Base-by-base conservation (phyloP, 2,888 invertebrate genomes). In the Pegoplata infirma region DNA sequence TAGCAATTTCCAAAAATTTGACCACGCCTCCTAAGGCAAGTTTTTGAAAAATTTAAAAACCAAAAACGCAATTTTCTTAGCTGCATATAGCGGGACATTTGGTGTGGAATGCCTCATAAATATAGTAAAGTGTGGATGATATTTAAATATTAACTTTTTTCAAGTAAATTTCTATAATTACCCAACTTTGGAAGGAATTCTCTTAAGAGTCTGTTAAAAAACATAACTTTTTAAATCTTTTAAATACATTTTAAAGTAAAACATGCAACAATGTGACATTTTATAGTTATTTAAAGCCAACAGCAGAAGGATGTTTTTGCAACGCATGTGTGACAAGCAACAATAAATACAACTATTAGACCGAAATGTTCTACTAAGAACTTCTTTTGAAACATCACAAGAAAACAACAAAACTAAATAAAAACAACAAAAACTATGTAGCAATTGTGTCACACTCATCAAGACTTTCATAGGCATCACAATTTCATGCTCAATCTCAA, bases 401-500 rank as follows among this genome's bases (percentile, higher is more conserved):
- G n/a, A n/a, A n/a, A n/a, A n/a, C n/a, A n/a, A n/a, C n/a, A n/a
- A n/a, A n/a, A n/a, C n/a, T n/a, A n/a, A n/a, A n/a, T n/a, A n/a
- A 59, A 56, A 46, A 47, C 17, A 36, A 55, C 7, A 53, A 53
- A 47, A 53, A 61, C 21, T 55, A 51, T 69, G 81, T 81, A 68
- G 68, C 68, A 78, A 77, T 80, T 82, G 83, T 86, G 84, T 84
- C 84, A 86, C 84, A 68, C 75, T 63, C 68, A 68, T 75, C 55
- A 46, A 69, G 28, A 44, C 66, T 85, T 85, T 85, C 83, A 85
- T 84, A 85, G 83, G 84, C 86, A 84, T 86, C 84, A 87, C 87
- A 86, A 88, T 89, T 89, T 89, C 83, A 89, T 85, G 89, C 88
- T 86, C 88, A 88, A 89, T 89, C 85, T 86, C 81, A 72, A 82